Evolutionary conservation across 2,797 vertebrate genomes (phyloP).

Genomic region (Phoeniculus purpureus): DNA sequence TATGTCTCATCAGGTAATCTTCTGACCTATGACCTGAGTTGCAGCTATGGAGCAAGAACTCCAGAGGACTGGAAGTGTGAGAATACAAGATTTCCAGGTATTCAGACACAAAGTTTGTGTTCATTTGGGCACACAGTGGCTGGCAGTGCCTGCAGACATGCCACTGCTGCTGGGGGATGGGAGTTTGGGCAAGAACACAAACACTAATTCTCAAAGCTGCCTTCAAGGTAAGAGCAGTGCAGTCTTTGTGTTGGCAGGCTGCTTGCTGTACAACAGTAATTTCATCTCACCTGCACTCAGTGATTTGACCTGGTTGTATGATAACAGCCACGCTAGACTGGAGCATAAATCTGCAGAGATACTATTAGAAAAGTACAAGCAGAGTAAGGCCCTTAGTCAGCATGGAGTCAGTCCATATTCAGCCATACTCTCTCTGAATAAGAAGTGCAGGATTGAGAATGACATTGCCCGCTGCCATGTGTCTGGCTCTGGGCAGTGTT

Average conservation of each 20-base stretch:
- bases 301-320: not conserved
- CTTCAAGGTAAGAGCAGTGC: not conserved
- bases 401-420: not conserved
- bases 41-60: slow-evolving; percentile 47
- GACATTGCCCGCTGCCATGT: not conserved
- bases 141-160: not conserved
- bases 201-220: not conserved
- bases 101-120: not conserved
- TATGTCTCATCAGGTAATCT: slow-evolving; percentile 65
- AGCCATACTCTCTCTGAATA: not conserved
- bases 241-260: not conserved
- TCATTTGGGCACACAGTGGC: not conserved
- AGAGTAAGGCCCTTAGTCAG: slow-evolving; percentile 20
- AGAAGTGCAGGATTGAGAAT: slow-evolving; percentile 11
- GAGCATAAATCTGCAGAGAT: not conserved
- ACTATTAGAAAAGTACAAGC: not conserved
- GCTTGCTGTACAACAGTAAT: not conserved
- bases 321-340: not conserved
- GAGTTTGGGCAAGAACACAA: not conserved
- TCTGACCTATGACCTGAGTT: slow-evolving; percentile 47
- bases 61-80: slow-evolving; percentile 48
- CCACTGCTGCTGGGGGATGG: not conserved
- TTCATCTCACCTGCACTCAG: not conserved
- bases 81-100: slow-evolving; percentile 74
- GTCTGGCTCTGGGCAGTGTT: not conserved